phyloP scores from a whole-genome alignment of 37 sponge, comb jelly and placozoan genomes.

The Haliclona indistincta region DNA sequence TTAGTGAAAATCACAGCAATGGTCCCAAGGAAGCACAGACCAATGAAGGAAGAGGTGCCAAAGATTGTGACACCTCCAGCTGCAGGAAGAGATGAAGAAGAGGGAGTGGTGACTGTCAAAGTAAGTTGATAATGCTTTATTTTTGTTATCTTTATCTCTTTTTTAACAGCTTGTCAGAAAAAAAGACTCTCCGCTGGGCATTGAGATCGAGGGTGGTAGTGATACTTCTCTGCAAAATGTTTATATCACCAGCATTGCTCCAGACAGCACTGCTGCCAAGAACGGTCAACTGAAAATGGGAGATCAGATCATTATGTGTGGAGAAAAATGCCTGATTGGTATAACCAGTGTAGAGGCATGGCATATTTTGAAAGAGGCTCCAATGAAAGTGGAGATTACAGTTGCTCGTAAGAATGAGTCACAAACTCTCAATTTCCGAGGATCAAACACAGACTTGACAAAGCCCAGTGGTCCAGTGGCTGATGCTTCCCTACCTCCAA shows the following conservation, averaged over 20 bases:
- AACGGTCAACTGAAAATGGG: conserved; percentile 29
- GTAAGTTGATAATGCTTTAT: conserved; percentile 3
- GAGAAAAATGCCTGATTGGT: conserved; percentile 65
- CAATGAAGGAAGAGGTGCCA: neutral
- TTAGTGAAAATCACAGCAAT: conserved; percentile 63
- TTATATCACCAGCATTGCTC: conserved; percentile 41
- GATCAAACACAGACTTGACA: neutral
- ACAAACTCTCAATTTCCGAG: neutral
- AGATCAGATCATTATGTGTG: conserved; percentile 77
- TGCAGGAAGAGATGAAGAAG: conserved; percentile 17
- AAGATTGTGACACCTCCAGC: neutral
- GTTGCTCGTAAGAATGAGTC: conserved; percentile 50
- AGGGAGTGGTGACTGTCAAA: conserved; percentile 20
- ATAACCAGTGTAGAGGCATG: conserved; percentile 45
- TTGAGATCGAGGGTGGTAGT: conserved; percentile 61
- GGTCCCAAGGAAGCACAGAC: conserved; percentile 58
- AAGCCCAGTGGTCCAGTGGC: neutral
- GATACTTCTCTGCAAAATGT: conserved; percentile 63
- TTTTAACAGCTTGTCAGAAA: conserved; percentile 12
- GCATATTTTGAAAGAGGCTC: conserved; percentile 31
- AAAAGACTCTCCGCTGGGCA: conserved; percentile 36
- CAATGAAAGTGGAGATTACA: conserved; percentile 37
- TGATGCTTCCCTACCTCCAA: neutral
- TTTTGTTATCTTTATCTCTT: neutral
- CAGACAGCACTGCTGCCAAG: conserved; percentile 46